These are phyloP conservation scores for Macrochelys suwanniensis DNA, from an alignment of 2,797 vertebrate species.

Conservation along the genomic window DNA sequence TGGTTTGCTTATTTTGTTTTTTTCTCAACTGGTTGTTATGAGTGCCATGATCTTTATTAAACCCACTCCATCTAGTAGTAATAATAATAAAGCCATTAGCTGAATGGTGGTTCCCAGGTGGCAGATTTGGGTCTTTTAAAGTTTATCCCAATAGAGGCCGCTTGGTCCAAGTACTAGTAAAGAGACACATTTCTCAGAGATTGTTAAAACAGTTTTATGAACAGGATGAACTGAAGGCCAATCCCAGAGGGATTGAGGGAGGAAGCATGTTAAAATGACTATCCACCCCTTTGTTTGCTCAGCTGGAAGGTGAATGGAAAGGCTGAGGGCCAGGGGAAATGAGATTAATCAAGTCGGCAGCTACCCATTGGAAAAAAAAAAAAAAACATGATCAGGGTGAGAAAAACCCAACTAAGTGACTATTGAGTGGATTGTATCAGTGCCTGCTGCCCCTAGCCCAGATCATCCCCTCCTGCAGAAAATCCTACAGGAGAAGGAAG, in stretches of 20 bases:
- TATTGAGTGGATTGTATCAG: neutral
- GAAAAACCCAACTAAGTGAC: constrained; percentile 53
- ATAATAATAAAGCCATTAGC: constrained; percentile 32
- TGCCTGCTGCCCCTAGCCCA: neutral
- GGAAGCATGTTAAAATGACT: constrained; percentile 64
- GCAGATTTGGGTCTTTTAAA: constrained; percentile 44
- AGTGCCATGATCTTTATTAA: neutral
- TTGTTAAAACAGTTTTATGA: neutral
- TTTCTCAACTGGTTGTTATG: rapidly evolving
- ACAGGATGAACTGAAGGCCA: constrained; percentile 40
- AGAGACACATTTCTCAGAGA: constrained; percentile 14
- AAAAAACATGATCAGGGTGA: constrained; percentile 36
- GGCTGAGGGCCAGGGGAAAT: constrained; percentile 66
- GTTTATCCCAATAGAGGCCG: constrained; percentile 39
- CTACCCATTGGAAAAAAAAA: constrained; percentile 64
- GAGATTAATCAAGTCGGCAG: constrained; percentile 74
- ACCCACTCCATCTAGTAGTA: constrained; percentile 15
- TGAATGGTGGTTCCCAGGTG: neutral
- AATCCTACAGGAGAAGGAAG: neutral
- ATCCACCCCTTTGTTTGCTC: constrained; percentile 73
- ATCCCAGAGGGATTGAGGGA: constrained; percentile 42
- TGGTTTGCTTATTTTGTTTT: rapidly evolving
- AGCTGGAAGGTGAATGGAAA: constrained; percentile 64
- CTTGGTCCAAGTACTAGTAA: neutral
- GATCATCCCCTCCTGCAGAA: neutral